phyloP scores from a whole-genome alignment of 2,888 invertebrate genomes.

The Chloroclysta siterata region DNA sequence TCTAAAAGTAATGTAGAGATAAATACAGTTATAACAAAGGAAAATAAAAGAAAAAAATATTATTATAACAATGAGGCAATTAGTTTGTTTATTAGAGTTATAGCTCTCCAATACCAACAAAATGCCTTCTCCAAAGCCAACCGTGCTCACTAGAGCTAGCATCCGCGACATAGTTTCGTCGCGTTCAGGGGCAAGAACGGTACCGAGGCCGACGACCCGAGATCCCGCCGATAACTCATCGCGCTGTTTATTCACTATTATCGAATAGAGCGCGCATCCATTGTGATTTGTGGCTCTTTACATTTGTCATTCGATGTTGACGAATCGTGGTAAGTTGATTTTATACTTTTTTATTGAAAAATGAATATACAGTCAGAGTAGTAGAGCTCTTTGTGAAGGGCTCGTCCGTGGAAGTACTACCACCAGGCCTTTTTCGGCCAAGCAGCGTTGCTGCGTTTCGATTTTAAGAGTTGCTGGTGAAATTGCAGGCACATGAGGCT shows the following conservation, averaged over 20 bases:
- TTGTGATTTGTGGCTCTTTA: constrained; percentile 49
- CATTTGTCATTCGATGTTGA: constrained; percentile 43
- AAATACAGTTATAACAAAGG: no score
- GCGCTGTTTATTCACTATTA: constrained; percentile 82
- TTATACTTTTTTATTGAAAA: constrained; percentile 17
- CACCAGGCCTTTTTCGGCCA: no score
- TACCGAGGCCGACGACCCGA: constrained; percentile 83
- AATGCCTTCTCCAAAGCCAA: constrained; percentile 56
- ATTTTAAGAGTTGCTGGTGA: no score
- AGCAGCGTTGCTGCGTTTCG: no score
- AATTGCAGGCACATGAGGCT: no score
- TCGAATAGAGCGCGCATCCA: constrained; percentile 52
- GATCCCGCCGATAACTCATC: constrained; percentile 82
- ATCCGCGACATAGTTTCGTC: constrained; percentile 66
- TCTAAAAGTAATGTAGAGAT: no score
- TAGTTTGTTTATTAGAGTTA: no score
- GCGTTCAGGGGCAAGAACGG: constrained; percentile 83
- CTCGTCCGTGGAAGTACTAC: no score
- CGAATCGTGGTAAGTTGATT: constrained; percentile 15
- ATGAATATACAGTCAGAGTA: neutral
- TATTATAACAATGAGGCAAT: no score
- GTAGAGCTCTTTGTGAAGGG: no score
- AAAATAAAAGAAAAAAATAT: no score
- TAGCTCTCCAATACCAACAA: no score
- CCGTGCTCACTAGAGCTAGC: constrained; percentile 39